These are phyloP conservation scores for Limnephilus auricula DNA, from an alignment of 2,888 invertebrate species.

Conservation along the genomic window DNA sequence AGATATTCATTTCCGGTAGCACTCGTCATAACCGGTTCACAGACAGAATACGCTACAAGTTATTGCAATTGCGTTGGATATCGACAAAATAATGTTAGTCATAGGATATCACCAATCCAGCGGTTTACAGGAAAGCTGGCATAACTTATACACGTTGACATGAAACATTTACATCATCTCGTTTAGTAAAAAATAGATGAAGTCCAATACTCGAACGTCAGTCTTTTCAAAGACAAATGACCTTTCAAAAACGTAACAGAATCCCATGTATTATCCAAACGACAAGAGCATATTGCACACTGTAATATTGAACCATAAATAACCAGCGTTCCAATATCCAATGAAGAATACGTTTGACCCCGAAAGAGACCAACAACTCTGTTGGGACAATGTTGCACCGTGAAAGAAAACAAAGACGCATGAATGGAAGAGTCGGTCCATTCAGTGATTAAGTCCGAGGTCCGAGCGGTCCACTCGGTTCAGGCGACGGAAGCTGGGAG, in stretches of 20 bases:
- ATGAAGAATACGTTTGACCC: neutral
- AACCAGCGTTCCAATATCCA: neutral
- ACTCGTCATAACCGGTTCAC: neutral
- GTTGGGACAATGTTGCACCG: neutral
- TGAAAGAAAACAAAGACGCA: conserved; percentile 32
- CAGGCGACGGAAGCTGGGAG: neutral
- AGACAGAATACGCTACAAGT: neutral
- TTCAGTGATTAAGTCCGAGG: neutral
- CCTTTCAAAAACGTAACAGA: neutral
- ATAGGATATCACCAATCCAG: neutral
- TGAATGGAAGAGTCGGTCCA: conserved; percentile 20
- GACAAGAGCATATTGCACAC: neutral
- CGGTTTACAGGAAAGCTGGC: neutral
- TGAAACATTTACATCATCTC: neutral
- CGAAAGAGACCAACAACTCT: neutral
- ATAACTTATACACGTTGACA: neutral
- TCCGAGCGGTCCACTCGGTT: neutral
- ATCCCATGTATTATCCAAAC: neutral
- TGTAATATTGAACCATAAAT: neutral
- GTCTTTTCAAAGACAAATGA: neutral
- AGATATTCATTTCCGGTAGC: conserved; percentile 6
- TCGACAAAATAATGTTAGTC: neutral
- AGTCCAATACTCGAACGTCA: neutral
- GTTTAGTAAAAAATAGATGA: neutral
- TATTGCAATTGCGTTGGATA: neutral